Percentiles rank a stretch among this genome's conserved stretches.
Conservation (phyloP, 2,888 invertebrate genomes). For the Polydesmus complanatus region DNA sequence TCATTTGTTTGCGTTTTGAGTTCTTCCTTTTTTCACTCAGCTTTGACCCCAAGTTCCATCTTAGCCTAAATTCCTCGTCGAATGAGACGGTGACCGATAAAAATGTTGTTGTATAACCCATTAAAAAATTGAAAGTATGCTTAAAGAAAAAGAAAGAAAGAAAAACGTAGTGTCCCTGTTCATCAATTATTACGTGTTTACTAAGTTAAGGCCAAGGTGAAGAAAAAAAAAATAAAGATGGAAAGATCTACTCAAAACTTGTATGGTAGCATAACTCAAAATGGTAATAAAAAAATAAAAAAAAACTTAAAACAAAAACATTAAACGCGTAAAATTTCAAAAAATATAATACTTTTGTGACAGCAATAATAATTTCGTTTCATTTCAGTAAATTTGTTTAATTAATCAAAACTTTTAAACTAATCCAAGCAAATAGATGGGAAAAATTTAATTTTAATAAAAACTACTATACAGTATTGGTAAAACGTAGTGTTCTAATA, state of each 20-base stretch:
- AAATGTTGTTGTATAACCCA: neutral
- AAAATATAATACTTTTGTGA: too few relatives aligned
- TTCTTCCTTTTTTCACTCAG: neutral
- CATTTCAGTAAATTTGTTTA: too few relatives aligned
- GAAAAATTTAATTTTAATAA: too few relatives aligned
- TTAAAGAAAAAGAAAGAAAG: neutral
- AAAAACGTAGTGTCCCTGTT: neutral
- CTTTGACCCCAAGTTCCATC: neutral
- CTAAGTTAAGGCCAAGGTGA: neutral
- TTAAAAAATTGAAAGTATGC: neutral
- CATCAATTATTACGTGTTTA: neutral
- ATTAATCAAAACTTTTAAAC: too few relatives aligned
- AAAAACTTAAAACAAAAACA: neutral
- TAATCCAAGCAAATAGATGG: too few relatives aligned
- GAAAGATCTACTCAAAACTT: neutral
- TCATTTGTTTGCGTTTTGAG: neutral
- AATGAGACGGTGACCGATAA: neutral
- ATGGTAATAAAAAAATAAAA: too few relatives aligned
- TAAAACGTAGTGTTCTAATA: too few relatives aligned
- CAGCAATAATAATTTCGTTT: too few relatives aligned
- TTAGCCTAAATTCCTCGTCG: neutral
- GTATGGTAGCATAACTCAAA: neutral
- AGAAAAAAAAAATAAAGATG: neutral
- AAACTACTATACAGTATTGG: too few relatives aligned
- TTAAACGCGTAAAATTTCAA: too few relatives aligned